Evolutionary conservation across 2,797 vertebrate genomes (phyloP).

Genomic region (Enteromius anoplus): DNA sequence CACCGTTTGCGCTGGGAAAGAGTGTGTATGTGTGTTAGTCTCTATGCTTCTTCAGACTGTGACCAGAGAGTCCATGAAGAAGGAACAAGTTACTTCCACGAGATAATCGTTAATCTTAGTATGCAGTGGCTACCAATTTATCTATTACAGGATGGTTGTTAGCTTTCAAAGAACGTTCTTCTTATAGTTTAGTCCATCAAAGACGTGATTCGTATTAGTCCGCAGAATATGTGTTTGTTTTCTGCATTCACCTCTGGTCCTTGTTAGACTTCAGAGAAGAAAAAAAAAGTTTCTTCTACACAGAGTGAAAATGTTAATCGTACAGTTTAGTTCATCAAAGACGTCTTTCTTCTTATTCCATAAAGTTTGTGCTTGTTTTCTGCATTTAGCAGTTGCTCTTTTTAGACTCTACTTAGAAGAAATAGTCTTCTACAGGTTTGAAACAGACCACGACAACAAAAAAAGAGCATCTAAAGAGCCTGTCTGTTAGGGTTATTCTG

Average conservation of each 20-base stretch:
- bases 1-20: slow-evolving; percentile 8
- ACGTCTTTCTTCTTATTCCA: neutral
- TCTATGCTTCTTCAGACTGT: slow-evolving; percentile 8
- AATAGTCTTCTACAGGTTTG: neutral
- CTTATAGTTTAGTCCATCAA: slow-evolving; percentile 7
- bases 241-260: neutral
- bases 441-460: neutral
- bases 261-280: neutral
- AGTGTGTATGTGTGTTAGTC: neutral
- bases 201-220: neutral
- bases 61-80: slow-evolving; percentile 63
- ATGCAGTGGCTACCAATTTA: slow-evolving; percentile 60
- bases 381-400: too few relatives aligned
- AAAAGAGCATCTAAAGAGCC: neutral
- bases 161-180: neutral
- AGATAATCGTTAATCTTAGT: neutral
- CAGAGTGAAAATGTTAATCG: slow-evolving; percentile 23
- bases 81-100: slow-evolving; percentile 68
- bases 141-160: neutral
- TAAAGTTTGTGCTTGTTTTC: neutral
- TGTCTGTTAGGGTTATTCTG: slow-evolving; percentile 55
- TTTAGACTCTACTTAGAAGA: neutral
- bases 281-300: neutral
- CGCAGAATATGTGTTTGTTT: neutral
- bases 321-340: neutral